phyloP scores from a whole-genome alignment of 2,888 invertebrate species.

The Nudaria mundana region DNA sequence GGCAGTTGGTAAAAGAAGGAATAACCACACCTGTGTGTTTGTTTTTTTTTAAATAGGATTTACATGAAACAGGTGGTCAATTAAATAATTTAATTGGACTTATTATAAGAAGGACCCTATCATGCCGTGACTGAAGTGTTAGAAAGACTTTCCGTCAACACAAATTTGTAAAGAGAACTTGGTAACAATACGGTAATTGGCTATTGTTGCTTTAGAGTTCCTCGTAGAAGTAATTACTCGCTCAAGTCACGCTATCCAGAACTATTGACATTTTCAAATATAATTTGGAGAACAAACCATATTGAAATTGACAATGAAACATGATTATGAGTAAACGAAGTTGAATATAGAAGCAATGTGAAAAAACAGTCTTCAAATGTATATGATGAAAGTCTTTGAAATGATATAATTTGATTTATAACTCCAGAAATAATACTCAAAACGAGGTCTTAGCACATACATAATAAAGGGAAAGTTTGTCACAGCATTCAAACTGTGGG shows the following conservation, averaged over 20 bases:
- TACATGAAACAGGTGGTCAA: not conserved
- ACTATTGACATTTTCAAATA: slow-evolving; percentile 4
- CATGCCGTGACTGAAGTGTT: not conserved
- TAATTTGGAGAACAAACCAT: slow-evolving; percentile 10
- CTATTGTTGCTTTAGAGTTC: slow-evolving; percentile 10
- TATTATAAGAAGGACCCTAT: not conserved
- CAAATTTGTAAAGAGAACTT: not conserved
- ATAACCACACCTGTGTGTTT: not conserved
- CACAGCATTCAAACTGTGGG: slow-evolving; percentile 41
- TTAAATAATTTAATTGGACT: not conserved
- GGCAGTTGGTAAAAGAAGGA: not conserved
- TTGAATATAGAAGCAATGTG: not conserved
- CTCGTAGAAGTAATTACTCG: slow-evolving; percentile 11
- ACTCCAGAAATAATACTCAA: not conserved
- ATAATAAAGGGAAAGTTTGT: slow-evolving; percentile 37
- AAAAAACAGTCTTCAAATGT: not conserved
- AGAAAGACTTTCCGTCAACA: not conserved
- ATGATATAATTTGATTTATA: no score
- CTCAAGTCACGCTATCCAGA: slow-evolving; percentile 16
- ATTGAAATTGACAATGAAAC: not conserved
- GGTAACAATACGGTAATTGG: slow-evolving; percentile 11
- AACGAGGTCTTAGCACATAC: slow-evolving; percentile 9
- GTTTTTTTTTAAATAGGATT: not conserved
- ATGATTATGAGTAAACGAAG: no score
- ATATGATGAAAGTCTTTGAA: not conserved